These are phyloP conservation scores for Parazoanthus atlanticus DNA, from an alignment of 92 coral and sea anemone genomes.

Conservation along the genomic window DNA sequence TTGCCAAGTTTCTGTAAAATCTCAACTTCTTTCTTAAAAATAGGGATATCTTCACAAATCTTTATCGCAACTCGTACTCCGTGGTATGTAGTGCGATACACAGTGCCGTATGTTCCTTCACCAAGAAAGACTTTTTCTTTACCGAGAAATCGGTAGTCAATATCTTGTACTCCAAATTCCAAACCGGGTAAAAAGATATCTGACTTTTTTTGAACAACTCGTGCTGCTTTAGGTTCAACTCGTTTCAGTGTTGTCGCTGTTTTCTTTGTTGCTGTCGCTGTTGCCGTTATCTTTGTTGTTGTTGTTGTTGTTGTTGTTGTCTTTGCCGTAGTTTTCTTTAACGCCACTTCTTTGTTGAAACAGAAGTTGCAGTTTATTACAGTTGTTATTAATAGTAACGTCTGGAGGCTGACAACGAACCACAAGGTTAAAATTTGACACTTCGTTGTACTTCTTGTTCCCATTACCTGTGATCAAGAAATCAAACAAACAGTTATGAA, in stretches of 20 bases:
- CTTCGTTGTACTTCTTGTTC: constrained; percentile 14
- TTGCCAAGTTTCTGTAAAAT: background rate
- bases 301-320: background rate
- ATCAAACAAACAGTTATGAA: background rate
- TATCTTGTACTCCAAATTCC: background rate
- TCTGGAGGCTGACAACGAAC: constrained; percentile 14
- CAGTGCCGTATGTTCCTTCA: background rate
- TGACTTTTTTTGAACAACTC: background rate
- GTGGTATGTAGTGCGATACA: background rate
- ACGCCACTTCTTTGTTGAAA: background rate
- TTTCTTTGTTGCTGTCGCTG: background rate
- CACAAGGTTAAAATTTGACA: background rate
- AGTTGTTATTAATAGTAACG: background rate
- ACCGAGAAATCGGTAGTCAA: background rate
- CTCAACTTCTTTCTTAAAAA: background rate
- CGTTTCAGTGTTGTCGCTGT: background rate
- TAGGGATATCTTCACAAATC: background rate
- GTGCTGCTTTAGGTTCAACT: background rate
- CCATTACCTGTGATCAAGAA: constrained; percentile 1
- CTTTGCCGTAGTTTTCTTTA: background rate
- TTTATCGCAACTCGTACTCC: background rate
- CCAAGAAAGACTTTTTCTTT: background rate
- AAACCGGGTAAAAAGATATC: background rate
- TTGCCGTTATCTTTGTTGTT: background rate
- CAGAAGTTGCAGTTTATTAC: background rate